Evolutionary conservation across 2,113 vertebrate species (phyloP).

Genomic region (Calidris pugnax): DNA sequence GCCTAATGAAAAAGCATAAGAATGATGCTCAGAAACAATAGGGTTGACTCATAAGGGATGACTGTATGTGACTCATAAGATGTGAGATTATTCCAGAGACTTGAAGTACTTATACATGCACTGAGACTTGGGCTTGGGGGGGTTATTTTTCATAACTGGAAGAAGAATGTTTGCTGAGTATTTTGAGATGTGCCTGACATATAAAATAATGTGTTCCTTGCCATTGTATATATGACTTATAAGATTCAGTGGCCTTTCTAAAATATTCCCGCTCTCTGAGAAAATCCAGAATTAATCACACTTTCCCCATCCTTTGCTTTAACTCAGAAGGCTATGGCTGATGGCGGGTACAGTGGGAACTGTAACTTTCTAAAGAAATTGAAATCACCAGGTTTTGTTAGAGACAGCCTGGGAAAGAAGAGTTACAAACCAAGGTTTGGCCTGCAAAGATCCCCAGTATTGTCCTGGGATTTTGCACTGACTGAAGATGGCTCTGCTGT

Average conservation of each 20-base stretch:
- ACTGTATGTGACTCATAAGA: constrained; percentile 4
- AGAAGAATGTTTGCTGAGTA: not conserved
- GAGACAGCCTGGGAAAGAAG: not conserved
- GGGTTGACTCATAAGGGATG: constrained; percentile 22
- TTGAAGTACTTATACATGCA: not conserved
- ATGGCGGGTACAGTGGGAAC: not conserved
- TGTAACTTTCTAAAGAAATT: not conserved
- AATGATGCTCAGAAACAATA: constrained; percentile 16
- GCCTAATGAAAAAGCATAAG: not conserved
- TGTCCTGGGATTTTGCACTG: not conserved
- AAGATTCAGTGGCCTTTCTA: not conserved
- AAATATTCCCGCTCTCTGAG: not conserved
- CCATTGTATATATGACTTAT: rapidly evolving
- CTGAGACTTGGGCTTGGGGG: not conserved
- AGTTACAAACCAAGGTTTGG: not conserved
- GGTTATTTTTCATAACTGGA: not conserved
- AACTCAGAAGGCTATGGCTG: not conserved
- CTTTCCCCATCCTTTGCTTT: not conserved
- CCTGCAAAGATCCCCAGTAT: not conserved
- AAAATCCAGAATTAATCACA: not conserved
- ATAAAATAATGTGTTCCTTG: not conserved
- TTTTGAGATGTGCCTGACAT: not conserved
- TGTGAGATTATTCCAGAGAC: not conserved
- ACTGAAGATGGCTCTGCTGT: not conserved
- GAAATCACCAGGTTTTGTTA: not conserved